Conservation (phyloP, 2,888 invertebrate species). For the Stramonita haemastoma region DNA sequence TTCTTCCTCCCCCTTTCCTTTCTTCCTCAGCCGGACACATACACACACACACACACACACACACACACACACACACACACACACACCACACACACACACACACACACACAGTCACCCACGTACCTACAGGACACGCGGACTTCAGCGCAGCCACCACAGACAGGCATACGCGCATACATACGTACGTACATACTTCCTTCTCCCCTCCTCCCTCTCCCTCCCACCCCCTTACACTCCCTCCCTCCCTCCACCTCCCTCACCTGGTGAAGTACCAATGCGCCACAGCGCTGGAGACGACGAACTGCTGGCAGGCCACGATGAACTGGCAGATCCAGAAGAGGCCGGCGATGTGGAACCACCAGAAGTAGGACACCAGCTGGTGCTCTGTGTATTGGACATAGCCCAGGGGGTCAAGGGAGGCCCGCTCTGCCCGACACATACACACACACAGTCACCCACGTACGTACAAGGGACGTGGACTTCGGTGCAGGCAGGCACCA, state of each 20-base stretch:
- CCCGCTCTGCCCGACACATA: slow-evolving; percentile 56
- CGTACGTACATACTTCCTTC: not conserved
- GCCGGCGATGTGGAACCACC: slow-evolving; percentile 94
- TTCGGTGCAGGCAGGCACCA: not conserved
- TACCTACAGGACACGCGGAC: not conserved
- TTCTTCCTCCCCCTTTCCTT: not conserved
- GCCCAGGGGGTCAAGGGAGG: slow-evolving; percentile 57
- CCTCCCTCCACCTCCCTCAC: slow-evolving; percentile 77
- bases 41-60: not conserved
- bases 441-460: not conserved
- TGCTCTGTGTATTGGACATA: slow-evolving; percentile 69
- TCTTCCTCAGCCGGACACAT: not conserved
- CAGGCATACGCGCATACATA: not conserved
- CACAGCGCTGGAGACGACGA: slow-evolving; percentile 94
- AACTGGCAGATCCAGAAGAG: slow-evolving; percentile 96
- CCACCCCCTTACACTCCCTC: not conserved
- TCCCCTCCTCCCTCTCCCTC: not conserved
- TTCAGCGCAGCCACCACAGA: not conserved
- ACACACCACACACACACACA: not conserved
- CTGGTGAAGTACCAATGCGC: slow-evolving; percentile 94
- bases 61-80: not conserved
- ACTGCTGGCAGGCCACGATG: slow-evolving; percentile 94
- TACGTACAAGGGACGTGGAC: not conserved
- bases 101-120: not conserved
- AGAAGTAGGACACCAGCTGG: slow-evolving; percentile 84